Evolutionary conservation across 1,140 invertebrate species (phyloP).

Genomic region (Brachionus rotundiformis): DNA sequence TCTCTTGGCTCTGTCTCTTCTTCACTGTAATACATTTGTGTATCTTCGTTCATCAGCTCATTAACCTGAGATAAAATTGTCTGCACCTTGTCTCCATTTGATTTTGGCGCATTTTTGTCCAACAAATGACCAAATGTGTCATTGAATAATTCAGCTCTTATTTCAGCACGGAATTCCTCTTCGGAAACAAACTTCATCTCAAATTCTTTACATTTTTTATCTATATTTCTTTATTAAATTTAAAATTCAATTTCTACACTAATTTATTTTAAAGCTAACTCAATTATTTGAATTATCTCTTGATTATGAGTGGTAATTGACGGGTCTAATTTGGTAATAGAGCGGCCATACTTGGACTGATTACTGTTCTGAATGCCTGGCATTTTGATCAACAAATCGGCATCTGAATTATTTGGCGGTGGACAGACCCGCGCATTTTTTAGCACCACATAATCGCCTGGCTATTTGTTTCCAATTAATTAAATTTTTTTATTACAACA

Average conservation of each 20-base stretch:
- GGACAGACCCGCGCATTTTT: conserved; percentile 1
- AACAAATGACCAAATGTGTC: conserved; percentile 1
- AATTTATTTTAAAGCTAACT: too few relatives aligned
- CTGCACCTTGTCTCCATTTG: not conserved
- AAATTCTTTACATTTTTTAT: not conserved
- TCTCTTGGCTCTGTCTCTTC: not conserved
- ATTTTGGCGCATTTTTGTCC: not conserved
- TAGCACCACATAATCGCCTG: conserved; percentile 17
- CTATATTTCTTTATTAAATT: not conserved
- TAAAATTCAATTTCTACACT: too few relatives aligned
- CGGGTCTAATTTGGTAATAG: not conserved
- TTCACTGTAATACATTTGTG: not conserved
- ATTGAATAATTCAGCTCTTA: not conserved
- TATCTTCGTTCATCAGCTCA: not conserved
- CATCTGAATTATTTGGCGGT: not conserved
- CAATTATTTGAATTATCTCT: not conserved
- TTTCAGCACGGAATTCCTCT: not conserved
- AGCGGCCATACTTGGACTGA: conserved; percentile 26
- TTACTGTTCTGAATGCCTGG: not conserved
- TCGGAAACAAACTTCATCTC: not conserved
- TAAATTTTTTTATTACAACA: too few relatives aligned
- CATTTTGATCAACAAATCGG: conserved; percentile 32
- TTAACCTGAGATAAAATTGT: conserved; percentile 6
- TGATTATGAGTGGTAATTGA: not conserved
- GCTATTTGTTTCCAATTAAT: conserved; percentile 10